Evolutionary conservation across 2,888 invertebrate species (phyloP).

Genomic region (Drosophila acutilabella): DNA sequence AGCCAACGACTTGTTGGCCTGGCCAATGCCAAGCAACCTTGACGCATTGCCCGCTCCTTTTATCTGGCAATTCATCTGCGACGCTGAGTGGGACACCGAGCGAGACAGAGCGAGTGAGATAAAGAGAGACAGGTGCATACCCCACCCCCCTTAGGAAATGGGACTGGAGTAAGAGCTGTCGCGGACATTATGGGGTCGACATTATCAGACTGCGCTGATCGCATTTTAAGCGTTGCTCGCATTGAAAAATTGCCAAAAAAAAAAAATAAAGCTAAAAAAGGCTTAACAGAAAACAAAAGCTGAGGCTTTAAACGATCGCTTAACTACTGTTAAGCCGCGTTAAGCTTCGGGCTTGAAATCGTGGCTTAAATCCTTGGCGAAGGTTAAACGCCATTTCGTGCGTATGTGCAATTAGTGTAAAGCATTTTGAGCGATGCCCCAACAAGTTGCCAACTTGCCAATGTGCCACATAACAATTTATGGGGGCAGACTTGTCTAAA

Average conservation of each 20-base stretch:
- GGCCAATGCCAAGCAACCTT: slow-evolving; percentile 69
- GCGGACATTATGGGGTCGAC: slow-evolving; percentile 65
- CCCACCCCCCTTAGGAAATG: slow-evolving; percentile 11
- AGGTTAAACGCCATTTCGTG: slow-evolving; percentile 75
- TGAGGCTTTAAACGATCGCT: slow-evolving; percentile 75
- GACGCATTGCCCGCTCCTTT: slow-evolving; percentile 58
- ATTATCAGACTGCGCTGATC: slow-evolving; percentile 70
- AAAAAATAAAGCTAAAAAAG: slow-evolving; percentile 22
- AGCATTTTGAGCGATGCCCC: slow-evolving; percentile 66
- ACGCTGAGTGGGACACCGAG: slow-evolving; percentile 9
- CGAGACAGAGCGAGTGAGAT: background rate
- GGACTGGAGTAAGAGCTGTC: slow-evolving; percentile 31
- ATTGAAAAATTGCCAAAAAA: slow-evolving; percentile 68
- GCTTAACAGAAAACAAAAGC: slow-evolving; percentile 44
- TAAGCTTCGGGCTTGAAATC: slow-evolving; percentile 41
- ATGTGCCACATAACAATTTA: slow-evolving; percentile 50
- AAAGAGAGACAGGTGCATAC: slow-evolving; percentile 44
- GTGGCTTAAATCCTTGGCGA: slow-evolving; percentile 64
- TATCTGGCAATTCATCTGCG: slow-evolving; percentile 60
- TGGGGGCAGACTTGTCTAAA: slow-evolving; percentile 14
- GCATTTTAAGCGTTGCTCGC: slow-evolving; percentile 69
- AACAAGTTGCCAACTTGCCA: slow-evolving; percentile 38
- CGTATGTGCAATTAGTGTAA: slow-evolving; percentile 79
- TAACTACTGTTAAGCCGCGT: slow-evolving; percentile 77
- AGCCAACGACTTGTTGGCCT: slow-evolving; percentile 63